Percentiles rank a stretch among this genome's conserved stretches.
phyloP scores from a whole-genome alignment of 2,797 vertebrate genomes.

The Brachymystax lenok region DNA sequence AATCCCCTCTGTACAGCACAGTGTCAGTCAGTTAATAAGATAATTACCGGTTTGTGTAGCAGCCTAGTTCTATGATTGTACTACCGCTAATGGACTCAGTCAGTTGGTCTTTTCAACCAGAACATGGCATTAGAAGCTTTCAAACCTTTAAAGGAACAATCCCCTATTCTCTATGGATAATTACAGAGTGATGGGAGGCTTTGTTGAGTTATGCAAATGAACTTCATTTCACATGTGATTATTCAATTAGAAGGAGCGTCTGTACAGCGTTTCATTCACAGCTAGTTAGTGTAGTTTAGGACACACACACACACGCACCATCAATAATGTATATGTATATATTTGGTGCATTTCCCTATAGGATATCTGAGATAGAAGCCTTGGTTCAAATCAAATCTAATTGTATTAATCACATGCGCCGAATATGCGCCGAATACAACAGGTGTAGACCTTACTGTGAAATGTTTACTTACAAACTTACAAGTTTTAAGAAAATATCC shows the following conservation, averaged over 20 bases:
- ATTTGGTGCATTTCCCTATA: not conserved
- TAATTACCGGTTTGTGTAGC: constrained; percentile 52
- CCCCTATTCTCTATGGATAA: constrained; percentile 28
- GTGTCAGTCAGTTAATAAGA: constrained; percentile 64
- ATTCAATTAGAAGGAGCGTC: constrained; percentile 52
- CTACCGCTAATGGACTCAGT: constrained; percentile 54
- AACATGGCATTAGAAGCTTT: constrained; percentile 53
- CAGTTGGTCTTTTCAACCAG: constrained; percentile 51
- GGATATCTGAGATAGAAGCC: not conserved
- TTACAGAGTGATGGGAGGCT: constrained; percentile 5
- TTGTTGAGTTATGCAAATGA: constrained; percentile 48
- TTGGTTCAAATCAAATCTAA: too few species aligned
- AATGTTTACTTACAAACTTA: too few species aligned
- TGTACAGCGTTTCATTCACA: constrained; percentile 41
- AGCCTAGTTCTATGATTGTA: constrained; percentile 56
- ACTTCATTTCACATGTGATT: constrained; percentile 58
- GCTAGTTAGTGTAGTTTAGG: constrained; percentile 35
- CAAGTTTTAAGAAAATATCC: too few species aligned
- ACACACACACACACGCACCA: constrained; percentile 15
- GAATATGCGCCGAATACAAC: too few species aligned
- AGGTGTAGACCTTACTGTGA: too few species aligned
- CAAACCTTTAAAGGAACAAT: constrained; percentile 47
- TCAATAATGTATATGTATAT: not conserved
- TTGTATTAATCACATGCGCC: too few species aligned
- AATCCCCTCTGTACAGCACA: not conserved